phyloP scores from a whole-genome alignment of 64 coral and sea anemone genomes.

The Cladopsammia gracilis region DNA sequence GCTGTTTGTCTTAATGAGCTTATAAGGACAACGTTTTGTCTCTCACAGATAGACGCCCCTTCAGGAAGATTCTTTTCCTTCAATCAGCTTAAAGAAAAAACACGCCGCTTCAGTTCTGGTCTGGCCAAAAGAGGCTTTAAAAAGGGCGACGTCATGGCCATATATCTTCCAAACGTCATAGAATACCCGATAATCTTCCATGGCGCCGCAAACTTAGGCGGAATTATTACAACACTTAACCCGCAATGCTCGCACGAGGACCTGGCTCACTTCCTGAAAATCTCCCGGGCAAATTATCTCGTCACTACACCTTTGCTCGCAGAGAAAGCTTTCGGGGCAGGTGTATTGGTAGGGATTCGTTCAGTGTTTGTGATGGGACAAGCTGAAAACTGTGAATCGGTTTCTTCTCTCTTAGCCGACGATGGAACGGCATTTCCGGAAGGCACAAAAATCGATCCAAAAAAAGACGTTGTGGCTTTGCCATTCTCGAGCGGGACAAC shows the following conservation, averaged over 20 bases:
- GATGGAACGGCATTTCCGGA: slow-evolving; percentile 75
- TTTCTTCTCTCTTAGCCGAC: slow-evolving; percentile 65
- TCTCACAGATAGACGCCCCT: slow-evolving; percentile 31
- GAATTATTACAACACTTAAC: slow-evolving; percentile 52
- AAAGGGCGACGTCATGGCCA: slow-evolving; percentile 59
- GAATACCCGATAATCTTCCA: slow-evolving; percentile 64
- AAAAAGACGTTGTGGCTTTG: slow-evolving; percentile 68
- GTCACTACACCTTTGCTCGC: slow-evolving; percentile 56
- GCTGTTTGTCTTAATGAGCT: too few relatives aligned
- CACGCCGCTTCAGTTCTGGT: slow-evolving; percentile 35
- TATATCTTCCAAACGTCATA: slow-evolving; percentile 61
- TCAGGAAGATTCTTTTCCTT: slow-evolving; percentile 56
- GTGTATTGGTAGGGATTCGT: slow-evolving; percentile 12
- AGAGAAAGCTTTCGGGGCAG: slow-evolving; percentile 40
- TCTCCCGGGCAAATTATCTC: slow-evolving; percentile 27
- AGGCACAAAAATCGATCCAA: slow-evolving; percentile 66
- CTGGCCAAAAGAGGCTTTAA: slow-evolving; percentile 59
- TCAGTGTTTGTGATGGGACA: slow-evolving; percentile 75
- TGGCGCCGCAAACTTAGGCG: slow-evolving; percentile 46
- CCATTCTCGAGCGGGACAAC: slow-evolving; percentile 96
- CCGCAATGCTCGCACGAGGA: slow-evolving; percentile 54
- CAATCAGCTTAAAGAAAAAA: slow-evolving; percentile 35
- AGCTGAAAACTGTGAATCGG: slow-evolving; percentile 47
- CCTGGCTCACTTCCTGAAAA: slow-evolving; percentile 28
- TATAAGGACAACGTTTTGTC: not conserved